Conservation (phyloP, 1,140 invertebrate genomes). For the Aphelenchoides fujianensis region DNA sequence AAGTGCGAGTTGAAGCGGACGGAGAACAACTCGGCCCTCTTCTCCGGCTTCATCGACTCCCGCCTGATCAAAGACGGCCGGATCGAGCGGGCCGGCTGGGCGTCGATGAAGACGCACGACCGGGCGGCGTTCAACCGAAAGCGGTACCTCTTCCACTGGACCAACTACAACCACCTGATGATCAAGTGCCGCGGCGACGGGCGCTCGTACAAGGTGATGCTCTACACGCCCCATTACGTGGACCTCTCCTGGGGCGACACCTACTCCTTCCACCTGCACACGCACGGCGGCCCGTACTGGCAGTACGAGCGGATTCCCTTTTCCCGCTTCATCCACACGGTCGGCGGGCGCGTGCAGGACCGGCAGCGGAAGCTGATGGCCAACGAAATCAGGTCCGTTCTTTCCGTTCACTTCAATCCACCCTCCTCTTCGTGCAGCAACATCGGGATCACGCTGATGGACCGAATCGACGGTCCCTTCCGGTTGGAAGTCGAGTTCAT, state of each 20-base stretch:
- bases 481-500: slow-evolving; percentile 59
- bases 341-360: slow-evolving; percentile 55
- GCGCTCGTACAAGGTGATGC: slow-evolving; percentile 58
- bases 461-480: slow-evolving; percentile 56
- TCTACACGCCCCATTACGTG: slow-evolving; percentile 48
- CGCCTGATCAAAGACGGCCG: slow-evolving; percentile 38
- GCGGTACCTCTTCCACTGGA: slow-evolving; percentile 33
- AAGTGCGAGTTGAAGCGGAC: slow-evolving; percentile 35
- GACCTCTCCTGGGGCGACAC: slow-evolving; percentile 60
- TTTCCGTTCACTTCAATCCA: too few relatives aligned
- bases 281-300: slow-evolving; percentile 61
- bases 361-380: too few relatives aligned
- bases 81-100: slow-evolving; percentile 45
- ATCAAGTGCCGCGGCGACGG: slow-evolving; percentile 59
- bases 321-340: slow-evolving; percentile 57
- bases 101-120: slow-evolving; percentile 37
- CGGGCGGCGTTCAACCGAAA: slow-evolving; percentile 33
- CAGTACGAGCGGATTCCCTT: slow-evolving; percentile 60
- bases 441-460: slow-evolving; percentile 57
- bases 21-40: slow-evolving; percentile 35
- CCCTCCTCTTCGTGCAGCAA: slow-evolving; percentile 45
- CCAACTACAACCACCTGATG: slow-evolving; percentile 37
- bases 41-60: slow-evolving; percentile 2
- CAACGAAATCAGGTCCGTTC: too few relatives aligned
- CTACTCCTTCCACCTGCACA: slow-evolving; percentile 56